phyloP scores from a whole-genome alignment of 2,113 vertebrate species.

The Macquaria ambigua region DNA sequence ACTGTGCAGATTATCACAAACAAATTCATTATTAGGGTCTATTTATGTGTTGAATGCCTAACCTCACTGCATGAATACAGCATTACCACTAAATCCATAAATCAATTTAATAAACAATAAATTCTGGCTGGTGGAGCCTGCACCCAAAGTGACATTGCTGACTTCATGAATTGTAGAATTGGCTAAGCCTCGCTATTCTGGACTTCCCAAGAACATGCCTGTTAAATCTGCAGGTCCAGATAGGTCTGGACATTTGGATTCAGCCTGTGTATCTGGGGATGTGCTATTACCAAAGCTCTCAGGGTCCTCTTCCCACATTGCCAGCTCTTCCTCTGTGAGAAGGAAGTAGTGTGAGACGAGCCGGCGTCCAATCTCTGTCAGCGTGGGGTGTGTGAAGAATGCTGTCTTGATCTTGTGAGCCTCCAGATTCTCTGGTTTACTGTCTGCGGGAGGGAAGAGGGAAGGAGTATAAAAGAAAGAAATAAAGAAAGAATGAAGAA shows the following conservation, averaged over 20 bases:
- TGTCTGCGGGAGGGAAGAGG: constrained; percentile 84
- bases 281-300: constrained; percentile 93
- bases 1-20: background rate
- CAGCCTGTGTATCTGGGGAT: constrained; percentile 2
- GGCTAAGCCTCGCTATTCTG: background rate
- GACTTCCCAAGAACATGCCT: constrained; percentile 1
- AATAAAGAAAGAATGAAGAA: background rate
- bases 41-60: background rate
- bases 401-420: constrained; percentile 95
- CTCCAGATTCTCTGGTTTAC: constrained; percentile 95
- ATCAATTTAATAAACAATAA: background rate
- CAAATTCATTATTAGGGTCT: background rate
- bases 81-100: background rate
- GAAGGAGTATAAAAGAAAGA: background rate
- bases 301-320: constrained; percentile 99
- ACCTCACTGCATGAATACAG: background rate
- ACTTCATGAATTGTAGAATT: constrained; percentile 5
- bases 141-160: background rate
- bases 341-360: constrained; percentile 97
- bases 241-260: constrained; percentile 43
- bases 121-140: background rate
- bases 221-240: constrained; percentile 27
- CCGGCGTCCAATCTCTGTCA: constrained; percentile 94
- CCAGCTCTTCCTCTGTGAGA: constrained; percentile 93
- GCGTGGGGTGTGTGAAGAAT: constrained; percentile 95